Evolutionary conservation across 2,797 vertebrate species (phyloP).

Genomic region (Anabas testudineus): DNA sequence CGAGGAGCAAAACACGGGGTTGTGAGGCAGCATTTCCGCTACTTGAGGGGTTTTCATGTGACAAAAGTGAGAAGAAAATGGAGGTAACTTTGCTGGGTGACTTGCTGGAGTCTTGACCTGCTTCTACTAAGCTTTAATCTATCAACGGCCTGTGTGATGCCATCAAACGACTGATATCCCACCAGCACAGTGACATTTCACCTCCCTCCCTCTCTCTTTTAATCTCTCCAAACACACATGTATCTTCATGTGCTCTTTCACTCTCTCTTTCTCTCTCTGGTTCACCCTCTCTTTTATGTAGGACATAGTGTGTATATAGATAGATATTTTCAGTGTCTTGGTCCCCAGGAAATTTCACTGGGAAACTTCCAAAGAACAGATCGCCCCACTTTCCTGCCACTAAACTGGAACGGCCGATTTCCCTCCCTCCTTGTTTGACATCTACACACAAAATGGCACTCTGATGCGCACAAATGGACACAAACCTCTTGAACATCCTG

Average conservation of each 20-base stretch:
- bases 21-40: constrained; percentile 44
- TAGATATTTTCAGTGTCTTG: constrained; percentile 87
- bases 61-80: constrained; percentile 36
- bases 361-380: constrained; percentile 90
- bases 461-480: constrained; percentile 51
- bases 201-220: constrained; percentile 56
- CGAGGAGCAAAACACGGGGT: constrained; percentile 25
- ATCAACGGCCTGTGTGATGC: constrained; percentile 40
- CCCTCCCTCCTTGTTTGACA: constrained; percentile 77
- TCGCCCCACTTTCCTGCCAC: constrained; percentile 85
- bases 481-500: neutral
- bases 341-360: constrained; percentile 87
- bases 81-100: constrained; percentile 57
- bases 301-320: constrained; percentile 86
- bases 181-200: constrained; percentile 66
- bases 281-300: constrained; percentile 81
- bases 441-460: constrained; percentile 59
- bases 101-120: constrained; percentile 56
- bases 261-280: constrained; percentile 45
- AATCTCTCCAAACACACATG: constrained; percentile 57
- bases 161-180: constrained; percentile 56
- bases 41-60: constrained; percentile 31
- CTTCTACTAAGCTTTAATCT: constrained; percentile 52
- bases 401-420: constrained; percentile 87
- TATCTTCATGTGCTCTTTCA: constrained; percentile 39